Conservation (phyloP, 2,888 invertebrate species). For the Agrochola macilenta region DNA sequence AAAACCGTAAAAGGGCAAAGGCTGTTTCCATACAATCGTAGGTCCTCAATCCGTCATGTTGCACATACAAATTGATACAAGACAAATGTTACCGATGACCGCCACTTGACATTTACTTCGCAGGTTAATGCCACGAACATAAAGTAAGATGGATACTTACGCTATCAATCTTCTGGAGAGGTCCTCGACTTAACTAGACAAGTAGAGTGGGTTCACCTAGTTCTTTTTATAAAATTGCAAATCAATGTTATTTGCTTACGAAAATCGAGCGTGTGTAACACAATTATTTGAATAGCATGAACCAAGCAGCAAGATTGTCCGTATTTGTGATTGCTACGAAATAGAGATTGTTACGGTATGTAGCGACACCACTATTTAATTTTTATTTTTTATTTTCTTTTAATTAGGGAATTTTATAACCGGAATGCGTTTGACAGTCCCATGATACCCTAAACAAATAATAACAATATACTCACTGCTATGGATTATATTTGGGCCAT, state of each 20-base stretch:
- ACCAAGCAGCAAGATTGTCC: neutral
- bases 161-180: constrained; percentile 73
- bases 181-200: constrained; percentile 55
- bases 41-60: neutral
- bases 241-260: neutral
- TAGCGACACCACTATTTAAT: neutral
- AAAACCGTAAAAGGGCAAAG: no score
- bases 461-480: no score
- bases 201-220: neutral
- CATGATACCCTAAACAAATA: no score
- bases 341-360: neutral
- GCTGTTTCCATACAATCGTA: neutral
- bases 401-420: no score
- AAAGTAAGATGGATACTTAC: constrained; percentile 63
- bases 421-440: no score
- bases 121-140: constrained; percentile 65
- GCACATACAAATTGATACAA: constrained; percentile 53
- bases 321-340: no score
- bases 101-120: constrained; percentile 62
- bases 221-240: constrained; percentile 1
- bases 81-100: constrained; percentile 56
- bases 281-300: neutral
- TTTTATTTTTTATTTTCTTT: no score
- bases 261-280: neutral
- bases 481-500: no score